phyloP scores from a whole-genome alignment of 2,113 vertebrate species.

The Grammomys dolichurus region DNA sequence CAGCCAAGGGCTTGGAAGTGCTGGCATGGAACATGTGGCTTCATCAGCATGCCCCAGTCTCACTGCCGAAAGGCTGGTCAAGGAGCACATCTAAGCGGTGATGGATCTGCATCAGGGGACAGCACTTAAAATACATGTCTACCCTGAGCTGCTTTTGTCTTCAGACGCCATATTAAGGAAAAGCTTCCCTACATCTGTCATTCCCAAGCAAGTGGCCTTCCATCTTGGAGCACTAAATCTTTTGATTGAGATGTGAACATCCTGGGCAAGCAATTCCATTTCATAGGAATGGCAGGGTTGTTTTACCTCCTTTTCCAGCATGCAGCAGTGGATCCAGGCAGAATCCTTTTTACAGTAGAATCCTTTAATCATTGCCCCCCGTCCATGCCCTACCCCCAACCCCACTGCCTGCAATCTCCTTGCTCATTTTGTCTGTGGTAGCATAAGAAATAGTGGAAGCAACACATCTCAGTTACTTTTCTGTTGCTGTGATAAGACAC shows the following conservation, averaged over 20 bases:
- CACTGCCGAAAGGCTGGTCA: conserved; percentile 6
- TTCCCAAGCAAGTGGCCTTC: conserved; percentile 50
- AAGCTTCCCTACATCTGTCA: conserved; percentile 47
- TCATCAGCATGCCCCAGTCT: conserved; percentile 61
- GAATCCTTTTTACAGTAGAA: background rate
- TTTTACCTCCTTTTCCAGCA: background rate
- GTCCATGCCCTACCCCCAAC: background rate
- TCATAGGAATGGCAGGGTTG: background rate
- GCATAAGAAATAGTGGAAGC: too few species aligned
- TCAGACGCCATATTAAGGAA: conserved; percentile 57
- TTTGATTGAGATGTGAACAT: conserved; percentile 55
- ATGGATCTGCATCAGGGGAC: conserved; percentile 56
- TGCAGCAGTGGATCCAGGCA: background rate
- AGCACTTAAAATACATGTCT: conserved; percentile 59
- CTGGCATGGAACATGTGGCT: conserved; percentile 62
- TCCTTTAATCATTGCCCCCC: background rate
- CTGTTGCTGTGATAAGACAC: background rate
- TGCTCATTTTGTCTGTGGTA: background rate
- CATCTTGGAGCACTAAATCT: conserved; percentile 44
- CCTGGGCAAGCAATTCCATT: conserved; percentile 16
- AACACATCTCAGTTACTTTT: background rate
- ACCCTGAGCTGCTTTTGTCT: conserved; percentile 64
- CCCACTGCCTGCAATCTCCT: background rate
- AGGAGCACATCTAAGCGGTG: conserved; percentile 61
- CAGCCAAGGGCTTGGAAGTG: conserved; percentile 68